Conservation (phyloP, 2,113 vertebrate species). For the Pycnonotus jocosus region DNA sequence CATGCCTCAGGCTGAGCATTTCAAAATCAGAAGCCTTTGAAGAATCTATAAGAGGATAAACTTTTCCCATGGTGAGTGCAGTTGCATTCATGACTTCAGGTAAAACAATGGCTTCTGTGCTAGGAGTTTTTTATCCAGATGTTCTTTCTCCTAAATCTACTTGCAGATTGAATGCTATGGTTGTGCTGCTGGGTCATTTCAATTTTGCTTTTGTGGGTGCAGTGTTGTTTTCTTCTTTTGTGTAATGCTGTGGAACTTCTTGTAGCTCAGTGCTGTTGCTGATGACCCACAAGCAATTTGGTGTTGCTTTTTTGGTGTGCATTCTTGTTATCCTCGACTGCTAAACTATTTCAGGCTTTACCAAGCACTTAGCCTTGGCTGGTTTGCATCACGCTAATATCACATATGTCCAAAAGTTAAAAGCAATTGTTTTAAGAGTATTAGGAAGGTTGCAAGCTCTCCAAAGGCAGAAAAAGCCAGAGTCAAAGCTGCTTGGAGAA, state of each 20-base stretch:
- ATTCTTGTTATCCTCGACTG: background rate
- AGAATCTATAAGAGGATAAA: background rate
- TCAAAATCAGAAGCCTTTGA: background rate
- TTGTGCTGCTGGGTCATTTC: background rate
- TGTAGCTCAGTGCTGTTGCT: background rate
- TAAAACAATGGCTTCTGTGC: background rate
- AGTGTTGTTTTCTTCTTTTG: background rate
- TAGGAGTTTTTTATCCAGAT: background rate
- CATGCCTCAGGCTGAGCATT: background rate
- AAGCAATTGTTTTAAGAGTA: background rate
- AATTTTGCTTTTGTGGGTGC: background rate
- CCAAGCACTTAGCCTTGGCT: background rate
- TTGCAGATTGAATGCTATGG: background rate
- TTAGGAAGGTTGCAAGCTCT: background rate
- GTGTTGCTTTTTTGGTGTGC: background rate
- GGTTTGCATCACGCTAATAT: background rate
- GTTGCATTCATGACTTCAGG: background rate
- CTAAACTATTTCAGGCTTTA: background rate
- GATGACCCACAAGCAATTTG: background rate
- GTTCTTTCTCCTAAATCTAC: background rate
- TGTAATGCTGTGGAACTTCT: background rate
- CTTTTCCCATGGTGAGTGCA: background rate
- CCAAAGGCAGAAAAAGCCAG: background rate
- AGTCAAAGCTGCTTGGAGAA: background rate
- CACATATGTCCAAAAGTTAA: background rate